A percentile compares a stretch with the other conserved stretches of the same genome.
phyloP scores from a whole-genome alignment of 2,888 invertebrate species.

The Callinectes sapidus region DNA sequence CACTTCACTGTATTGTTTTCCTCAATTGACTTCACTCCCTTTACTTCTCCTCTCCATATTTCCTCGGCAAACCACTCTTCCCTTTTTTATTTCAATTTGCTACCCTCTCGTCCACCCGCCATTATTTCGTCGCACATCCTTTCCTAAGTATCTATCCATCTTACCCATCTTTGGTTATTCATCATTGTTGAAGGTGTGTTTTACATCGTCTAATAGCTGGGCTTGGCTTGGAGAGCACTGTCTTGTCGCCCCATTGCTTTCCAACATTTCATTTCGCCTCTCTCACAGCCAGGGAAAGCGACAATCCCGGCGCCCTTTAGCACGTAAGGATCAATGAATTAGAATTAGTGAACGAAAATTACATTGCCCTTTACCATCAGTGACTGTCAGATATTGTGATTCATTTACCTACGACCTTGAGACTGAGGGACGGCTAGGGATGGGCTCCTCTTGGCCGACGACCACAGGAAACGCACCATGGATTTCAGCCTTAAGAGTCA shows the following conservation, averaged over 20 bases:
- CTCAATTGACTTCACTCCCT: background rate
- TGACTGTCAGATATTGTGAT: slow-evolving; percentile 24
- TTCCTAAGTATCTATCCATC: background rate
- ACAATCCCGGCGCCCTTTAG: background rate
- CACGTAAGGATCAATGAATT: background rate
- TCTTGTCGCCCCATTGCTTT: background rate
- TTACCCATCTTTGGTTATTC: background rate
- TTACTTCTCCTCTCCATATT: background rate
- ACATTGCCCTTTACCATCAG: background rate
- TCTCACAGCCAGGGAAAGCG: background rate
- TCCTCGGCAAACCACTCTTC: background rate
- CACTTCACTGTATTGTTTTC: background rate
- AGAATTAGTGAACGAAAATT: background rate
- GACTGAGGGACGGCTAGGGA: background rate
- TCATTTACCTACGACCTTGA: slow-evolving; percentile 28
- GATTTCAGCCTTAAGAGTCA: background rate
- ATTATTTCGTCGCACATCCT: background rate
- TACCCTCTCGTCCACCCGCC: background rate
- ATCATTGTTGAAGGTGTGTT: background rate
- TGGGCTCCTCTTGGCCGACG: background rate
- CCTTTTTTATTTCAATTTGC: background rate
- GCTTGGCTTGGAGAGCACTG: background rate
- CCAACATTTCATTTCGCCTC: background rate
- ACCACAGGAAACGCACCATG: background rate
- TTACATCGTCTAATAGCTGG: slow-evolving; percentile 14